These are phyloP conservation scores for Panthera leo DNA, from an alignment of 2,113 vertebrate genomes.

Conservation along the genomic window DNA sequence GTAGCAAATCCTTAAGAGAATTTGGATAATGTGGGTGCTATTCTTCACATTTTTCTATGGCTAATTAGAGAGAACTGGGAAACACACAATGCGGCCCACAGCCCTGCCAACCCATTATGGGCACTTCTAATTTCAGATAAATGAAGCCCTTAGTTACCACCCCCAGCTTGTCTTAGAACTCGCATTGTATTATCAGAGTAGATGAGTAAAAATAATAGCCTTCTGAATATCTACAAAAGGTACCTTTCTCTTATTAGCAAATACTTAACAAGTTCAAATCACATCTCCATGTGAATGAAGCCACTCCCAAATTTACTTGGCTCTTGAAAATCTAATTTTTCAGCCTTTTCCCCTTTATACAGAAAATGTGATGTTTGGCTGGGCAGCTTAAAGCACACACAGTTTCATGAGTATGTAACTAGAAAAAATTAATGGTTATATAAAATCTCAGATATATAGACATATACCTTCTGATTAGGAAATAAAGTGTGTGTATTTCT, in stretches of 20 bases:
- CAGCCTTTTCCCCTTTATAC: slow-evolving; percentile 63
- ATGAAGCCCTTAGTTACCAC: slow-evolving; percentile 69
- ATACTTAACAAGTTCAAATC: slow-evolving; percentile 18
- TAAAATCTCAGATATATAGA: slow-evolving; percentile 55
- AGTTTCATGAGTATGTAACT: slow-evolving; percentile 63
- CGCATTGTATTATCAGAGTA: slow-evolving; percentile 72
- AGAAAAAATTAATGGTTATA: slow-evolving; percentile 71
- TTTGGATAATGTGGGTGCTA: slow-evolving; percentile 76
- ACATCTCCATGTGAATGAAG: slow-evolving; percentile 50
- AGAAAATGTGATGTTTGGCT: slow-evolving; percentile 44
- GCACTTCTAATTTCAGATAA: slow-evolving; percentile 76
- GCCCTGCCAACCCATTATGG: slow-evolving; percentile 69
- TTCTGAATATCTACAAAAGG: slow-evolving; percentile 67
- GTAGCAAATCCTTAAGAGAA: slow-evolving; percentile 74
- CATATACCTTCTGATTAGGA: slow-evolving; percentile 51
- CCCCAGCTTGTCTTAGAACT: slow-evolving; percentile 67
- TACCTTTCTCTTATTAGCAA: slow-evolving; percentile 66
- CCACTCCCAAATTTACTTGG: slow-evolving; percentile 51
- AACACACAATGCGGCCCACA: slow-evolving; percentile 73
- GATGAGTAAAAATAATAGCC: slow-evolving; percentile 60
- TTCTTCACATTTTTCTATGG: slow-evolving; percentile 77
- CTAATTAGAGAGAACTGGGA: slow-evolving; percentile 80
- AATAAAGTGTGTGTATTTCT: not conserved
- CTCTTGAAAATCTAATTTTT: slow-evolving; percentile 51
- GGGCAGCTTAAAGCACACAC: slow-evolving; percentile 45